Evolutionary conservation across 1,140 invertebrate genomes (phyloP), one percentile per base, ranked within the genome.

Genomic region (Semibalanus balanoides): DNA sequence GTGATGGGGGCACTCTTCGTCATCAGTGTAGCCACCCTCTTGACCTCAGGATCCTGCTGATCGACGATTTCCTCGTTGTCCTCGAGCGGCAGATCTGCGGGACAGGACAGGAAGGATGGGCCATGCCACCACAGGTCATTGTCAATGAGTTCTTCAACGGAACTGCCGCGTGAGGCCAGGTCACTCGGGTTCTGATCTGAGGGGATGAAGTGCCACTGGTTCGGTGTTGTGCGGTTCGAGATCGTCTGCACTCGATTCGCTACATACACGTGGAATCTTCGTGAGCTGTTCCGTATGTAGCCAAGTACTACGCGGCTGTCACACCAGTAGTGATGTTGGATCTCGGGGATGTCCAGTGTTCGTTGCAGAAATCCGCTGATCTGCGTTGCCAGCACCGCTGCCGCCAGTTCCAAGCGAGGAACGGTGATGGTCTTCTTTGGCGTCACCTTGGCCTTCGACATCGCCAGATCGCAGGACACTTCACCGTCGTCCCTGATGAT

Each of bases 221-320:
- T 29, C 30, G 30, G 74, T 29, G 22, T 3, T 0, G 74, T 31
- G 14, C 28, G 29, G 0, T 28, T 30, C 5, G 14, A n/a, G 19
- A 75, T 75, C 31, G 28, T 30, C 30, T 75, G 43, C n/a, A 75
- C 74, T 25, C n/a, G 74, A 14, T 75, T 75, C 0, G 28, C 43
- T 3, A 75, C 74, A 28, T 30, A 75, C 29, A 75, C 43, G 31
- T 75, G 74, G 31, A 75, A 75, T 75, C 74, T 25, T 19, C 74
- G 27, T 30, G 31, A 28, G 28, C 31, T 31, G 25, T 75, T 75
- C 14, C 28, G 19, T 0, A 75, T 75, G 30, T 75, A 75, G 30
- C 74, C 74, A 0, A 75, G 25, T 0, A 75, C 74, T 0, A 75
- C 74, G n/a, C 25, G 28, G 30, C 74, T 75, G 30, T 75, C 74